These are phyloP conservation scores for Labia minor DNA, from an alignment of 2,888 invertebrate species.

Conservation along the genomic window DNA sequence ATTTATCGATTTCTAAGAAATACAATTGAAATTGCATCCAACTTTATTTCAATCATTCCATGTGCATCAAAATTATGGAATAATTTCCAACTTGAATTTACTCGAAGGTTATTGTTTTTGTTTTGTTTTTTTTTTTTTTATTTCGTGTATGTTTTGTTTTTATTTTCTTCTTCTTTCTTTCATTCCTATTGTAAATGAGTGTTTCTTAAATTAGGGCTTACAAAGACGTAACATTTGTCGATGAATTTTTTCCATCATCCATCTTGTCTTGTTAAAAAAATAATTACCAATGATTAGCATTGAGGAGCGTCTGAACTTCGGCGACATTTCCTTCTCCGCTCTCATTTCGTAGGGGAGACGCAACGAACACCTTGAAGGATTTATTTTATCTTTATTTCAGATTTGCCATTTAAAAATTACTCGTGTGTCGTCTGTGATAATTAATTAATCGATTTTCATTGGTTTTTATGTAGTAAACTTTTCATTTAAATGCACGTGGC, in stretches of 20 bases:
- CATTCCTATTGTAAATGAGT: not conserved
- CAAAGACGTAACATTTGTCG: slow-evolving; percentile 8
- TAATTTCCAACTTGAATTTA: not conserved
- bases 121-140: too few relatives aligned
- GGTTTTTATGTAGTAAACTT: not conserved
- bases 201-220: slow-evolving; percentile 8
- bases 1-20: not conserved
- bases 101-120: too few relatives aligned
- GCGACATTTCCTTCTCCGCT: not conserved
- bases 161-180: too few relatives aligned
- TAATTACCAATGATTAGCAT: slow-evolving; percentile 5
- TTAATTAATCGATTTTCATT: slow-evolving; percentile 1
- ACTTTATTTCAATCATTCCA: not conserved
- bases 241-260: not conserved
- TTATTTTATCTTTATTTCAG: not conserved
- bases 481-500: not conserved
- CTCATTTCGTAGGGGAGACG: not conserved
- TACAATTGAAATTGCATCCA: not conserved
- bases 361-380: slow-evolving; percentile 1
- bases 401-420: slow-evolving; percentile 7
- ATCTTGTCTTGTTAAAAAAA: slow-evolving; percentile 1
- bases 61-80: not conserved
- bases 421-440: not conserved
- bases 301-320: not conserved
- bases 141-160: too few relatives aligned